Conservation (phyloP, 2,888 invertebrate genomes). For the Ormia ochracea region DNA sequence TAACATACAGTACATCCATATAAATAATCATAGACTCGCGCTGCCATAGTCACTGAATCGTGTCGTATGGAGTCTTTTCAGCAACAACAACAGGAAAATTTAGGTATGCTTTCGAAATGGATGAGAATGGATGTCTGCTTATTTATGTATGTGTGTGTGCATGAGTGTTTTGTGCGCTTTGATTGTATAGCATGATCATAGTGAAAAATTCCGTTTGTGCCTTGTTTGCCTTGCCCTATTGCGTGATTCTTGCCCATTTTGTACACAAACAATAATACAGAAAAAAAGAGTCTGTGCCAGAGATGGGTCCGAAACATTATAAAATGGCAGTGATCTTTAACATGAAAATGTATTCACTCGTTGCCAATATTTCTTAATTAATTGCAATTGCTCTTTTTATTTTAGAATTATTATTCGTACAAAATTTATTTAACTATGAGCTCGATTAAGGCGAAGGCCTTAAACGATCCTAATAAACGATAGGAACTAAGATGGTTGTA, state of each 20-base stretch:
- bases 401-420: too few relatives aligned
- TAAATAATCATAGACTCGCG: slow-evolving; percentile 49
- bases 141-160: not conserved
- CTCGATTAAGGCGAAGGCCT: too few relatives aligned
- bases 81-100: slow-evolving; percentile 28
- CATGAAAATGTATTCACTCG: too few relatives aligned
- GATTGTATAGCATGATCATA: slow-evolving; percentile 59
- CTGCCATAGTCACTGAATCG: slow-evolving; percentile 71
- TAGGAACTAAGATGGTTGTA: too few relatives aligned
- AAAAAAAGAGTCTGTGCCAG: too few relatives aligned
- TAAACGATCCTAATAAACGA: too few relatives aligned
- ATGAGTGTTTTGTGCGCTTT: not conserved
- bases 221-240: slow-evolving; percentile 77
- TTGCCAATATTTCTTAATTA: too few relatives aligned
- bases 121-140: slow-evolving; percentile 66
- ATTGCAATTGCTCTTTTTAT: too few relatives aligned
- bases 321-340: too few relatives aligned
- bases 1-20: slow-evolving; percentile 31
- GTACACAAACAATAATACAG: slow-evolving; percentile 15
- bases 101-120: slow-evolving; percentile 62
- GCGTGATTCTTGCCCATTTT: slow-evolving; percentile 72
- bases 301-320: too few relatives aligned
- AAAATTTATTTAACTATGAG: too few relatives aligned
- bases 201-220: slow-evolving; percentile 62
- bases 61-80: slow-evolving; percentile 69